Evolutionary conservation across 2,888 invertebrate species (phyloP).

Genomic region (Neocrepidodera transversa): DNA sequence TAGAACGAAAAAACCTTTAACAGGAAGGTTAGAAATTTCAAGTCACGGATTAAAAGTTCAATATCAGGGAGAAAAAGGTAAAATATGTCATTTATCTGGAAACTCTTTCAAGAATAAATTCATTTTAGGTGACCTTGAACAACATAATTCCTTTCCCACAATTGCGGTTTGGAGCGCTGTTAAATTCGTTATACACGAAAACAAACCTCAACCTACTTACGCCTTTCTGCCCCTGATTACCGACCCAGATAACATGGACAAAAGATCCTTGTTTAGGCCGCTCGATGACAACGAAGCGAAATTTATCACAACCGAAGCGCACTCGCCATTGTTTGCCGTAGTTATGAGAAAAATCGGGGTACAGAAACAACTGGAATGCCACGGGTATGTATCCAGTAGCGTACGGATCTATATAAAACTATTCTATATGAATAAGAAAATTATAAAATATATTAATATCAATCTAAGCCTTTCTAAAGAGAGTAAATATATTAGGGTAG

Average conservation of each 20-base stretch:
- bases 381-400: constrained; percentile 64
- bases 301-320: constrained; percentile 66
- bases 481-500: too few species aligned
- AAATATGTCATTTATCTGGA: too few species aligned
- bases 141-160: constrained; percentile 84
- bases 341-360: constrained; percentile 84
- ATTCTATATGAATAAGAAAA: too few species aligned
- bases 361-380: constrained; percentile 84
- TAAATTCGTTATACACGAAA: constrained; percentile 77
- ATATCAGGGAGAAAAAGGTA: constrained; percentile 67
- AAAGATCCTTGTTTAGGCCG: constrained; percentile 70
- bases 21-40: constrained; percentile 73
- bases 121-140: constrained; percentile 64
- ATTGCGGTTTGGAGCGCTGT: constrained; percentile 95
- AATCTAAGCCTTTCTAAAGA: too few species aligned
- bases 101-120: too few species aligned
- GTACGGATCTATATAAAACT: neutral
- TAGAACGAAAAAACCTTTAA: constrained; percentile 61
- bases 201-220: constrained; percentile 63
- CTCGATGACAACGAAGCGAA: constrained; percentile 65
- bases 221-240: constrained; percentile 87
- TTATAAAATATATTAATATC: too few species aligned
- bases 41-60: constrained; percentile 76
- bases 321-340: constrained; percentile 88
- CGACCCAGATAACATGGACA: constrained; percentile 81